These are phyloP conservation scores for Craseonycteris thonglongyai DNA, from an alignment of 2,113 vertebrate species.

Conservation along the genomic window DNA sequence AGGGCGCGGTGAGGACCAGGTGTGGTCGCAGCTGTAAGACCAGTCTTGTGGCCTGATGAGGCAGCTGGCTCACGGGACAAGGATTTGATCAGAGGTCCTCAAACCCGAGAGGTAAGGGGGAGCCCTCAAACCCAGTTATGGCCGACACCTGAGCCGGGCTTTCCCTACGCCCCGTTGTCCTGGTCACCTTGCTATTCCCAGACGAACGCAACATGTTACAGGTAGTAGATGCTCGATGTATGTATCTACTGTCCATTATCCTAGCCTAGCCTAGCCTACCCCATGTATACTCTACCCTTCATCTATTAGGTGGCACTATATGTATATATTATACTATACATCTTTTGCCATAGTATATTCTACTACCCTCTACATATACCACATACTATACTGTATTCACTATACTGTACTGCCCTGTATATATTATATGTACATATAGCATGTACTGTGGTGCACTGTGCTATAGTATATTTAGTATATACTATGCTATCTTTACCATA, in stretches of 20 bases:
- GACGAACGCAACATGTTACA: accelerated
- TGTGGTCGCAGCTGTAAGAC: not conserved
- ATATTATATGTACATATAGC: not conserved
- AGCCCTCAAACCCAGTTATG: not conserved
- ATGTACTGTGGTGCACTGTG: too few species aligned
- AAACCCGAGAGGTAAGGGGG: not conserved
- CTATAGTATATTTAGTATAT: not conserved
- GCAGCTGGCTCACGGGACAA: not conserved
- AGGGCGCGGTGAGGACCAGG: not conserved
- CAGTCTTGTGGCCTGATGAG: not conserved
- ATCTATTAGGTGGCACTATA: too few species aligned
- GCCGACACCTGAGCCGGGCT: not conserved
- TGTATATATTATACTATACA: not conserved
- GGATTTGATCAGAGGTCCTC: not conserved
- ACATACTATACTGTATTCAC: not conserved
- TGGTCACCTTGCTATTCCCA: not conserved
- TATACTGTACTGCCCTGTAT: not conserved
- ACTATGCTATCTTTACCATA: not conserved
- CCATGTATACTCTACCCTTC: accelerated
- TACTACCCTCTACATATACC: too few species aligned
- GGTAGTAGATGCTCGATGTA: not conserved
- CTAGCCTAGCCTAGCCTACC: too few species aligned
- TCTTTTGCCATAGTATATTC: not conserved
- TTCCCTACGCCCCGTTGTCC: accelerated
- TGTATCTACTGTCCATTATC: too few species aligned